Conservation (phyloP, 2,797 vertebrate genomes). For the Salarias fasciatus region DNA sequence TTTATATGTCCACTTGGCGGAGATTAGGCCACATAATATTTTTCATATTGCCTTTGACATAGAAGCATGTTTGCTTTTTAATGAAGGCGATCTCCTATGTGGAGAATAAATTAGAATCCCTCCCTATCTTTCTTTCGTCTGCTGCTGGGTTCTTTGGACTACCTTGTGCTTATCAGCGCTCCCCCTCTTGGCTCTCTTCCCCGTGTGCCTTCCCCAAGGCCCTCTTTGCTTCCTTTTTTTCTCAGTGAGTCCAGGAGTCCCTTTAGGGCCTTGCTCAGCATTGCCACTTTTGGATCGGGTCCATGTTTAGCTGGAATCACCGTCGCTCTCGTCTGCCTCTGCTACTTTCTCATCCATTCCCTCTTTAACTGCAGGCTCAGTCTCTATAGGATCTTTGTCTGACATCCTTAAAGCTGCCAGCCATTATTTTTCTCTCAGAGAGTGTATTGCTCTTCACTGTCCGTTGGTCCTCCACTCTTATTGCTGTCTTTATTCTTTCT, state of each 20-base stretch:
- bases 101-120: constrained; percentile 28
- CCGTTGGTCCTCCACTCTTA: constrained; percentile 27
- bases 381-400: constrained; percentile 64
- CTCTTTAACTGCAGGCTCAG: constrained; percentile 42
- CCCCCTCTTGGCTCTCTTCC: constrained; percentile 23
- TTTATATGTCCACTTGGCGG: background rate
- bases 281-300: constrained; percentile 65
- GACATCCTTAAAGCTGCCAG: constrained; percentile 46
- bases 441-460: constrained; percentile 46
- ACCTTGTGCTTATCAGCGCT: constrained; percentile 64
- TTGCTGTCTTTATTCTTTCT: constrained; percentile 14
- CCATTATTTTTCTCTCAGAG: constrained; percentile 49
- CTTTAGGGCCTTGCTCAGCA: constrained; percentile 58
- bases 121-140: constrained; percentile 29
- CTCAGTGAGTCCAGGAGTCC: constrained; percentile 43
- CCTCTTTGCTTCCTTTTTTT: constrained; percentile 58
- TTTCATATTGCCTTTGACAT: constrained; percentile 27
- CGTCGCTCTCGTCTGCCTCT: constrained; percentile 26
- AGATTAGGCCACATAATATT: constrained; percentile 30
- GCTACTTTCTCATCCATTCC: constrained; percentile 28
- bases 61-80: constrained; percentile 18
- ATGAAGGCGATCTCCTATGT: constrained; percentile 9
- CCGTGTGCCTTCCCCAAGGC: constrained; percentile 40
- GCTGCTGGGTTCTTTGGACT: constrained; percentile 52
- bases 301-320: constrained; percentile 65